Evolutionary conservation across 2,113 vertebrate species (phyloP), one percentile per base, ranked within the genome.

Genomic region (Cinclus mexicanus): DNA sequence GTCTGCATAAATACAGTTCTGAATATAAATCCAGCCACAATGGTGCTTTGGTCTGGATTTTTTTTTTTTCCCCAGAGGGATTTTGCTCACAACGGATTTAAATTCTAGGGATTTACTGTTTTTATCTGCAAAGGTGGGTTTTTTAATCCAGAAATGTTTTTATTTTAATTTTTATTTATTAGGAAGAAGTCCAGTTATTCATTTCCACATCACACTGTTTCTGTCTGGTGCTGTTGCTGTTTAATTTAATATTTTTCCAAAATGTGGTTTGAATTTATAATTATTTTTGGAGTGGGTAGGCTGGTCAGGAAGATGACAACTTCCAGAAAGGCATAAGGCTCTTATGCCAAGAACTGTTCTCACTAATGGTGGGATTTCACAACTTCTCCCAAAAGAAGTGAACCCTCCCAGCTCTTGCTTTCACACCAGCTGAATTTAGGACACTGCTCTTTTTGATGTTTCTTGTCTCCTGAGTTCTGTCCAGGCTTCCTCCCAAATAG

Each of bases 151-250:
- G 47, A 87, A 89, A 50, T 37, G 5, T 8, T 47, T 47, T 90
- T 82, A 47, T 83, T 9, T 47, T 90, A 70, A 55, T 83, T 90
- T 91, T 84, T 93, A 76, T 97, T 97, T 95, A 83, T 89, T 89
- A 63, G 19, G 28, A 55, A 15, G 57, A 69, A 84, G 26, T 59
- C 31, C 64, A 42, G 47, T 78, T 85, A 61, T 24, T 95, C 4
- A 39, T 74, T 97, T 91, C 55, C 55, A n/a, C 26, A 52, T 53
- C 59, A 22, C 9, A 18, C 37, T 50, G 9, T 35, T 79, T 75
- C 41, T 87, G 52, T 57, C 74, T 83, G 69, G 12, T 67, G 35
- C 14, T 60, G 24, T 28, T 72, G 28, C 33, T 85, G 50, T 81
- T 87, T 71, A 75, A 44, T 64, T 60, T 75, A 47, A 37, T 82